Base-by-base conservation (phyloP, 2,113 vertebrate genomes). In the Motacilla alba region DNA sequence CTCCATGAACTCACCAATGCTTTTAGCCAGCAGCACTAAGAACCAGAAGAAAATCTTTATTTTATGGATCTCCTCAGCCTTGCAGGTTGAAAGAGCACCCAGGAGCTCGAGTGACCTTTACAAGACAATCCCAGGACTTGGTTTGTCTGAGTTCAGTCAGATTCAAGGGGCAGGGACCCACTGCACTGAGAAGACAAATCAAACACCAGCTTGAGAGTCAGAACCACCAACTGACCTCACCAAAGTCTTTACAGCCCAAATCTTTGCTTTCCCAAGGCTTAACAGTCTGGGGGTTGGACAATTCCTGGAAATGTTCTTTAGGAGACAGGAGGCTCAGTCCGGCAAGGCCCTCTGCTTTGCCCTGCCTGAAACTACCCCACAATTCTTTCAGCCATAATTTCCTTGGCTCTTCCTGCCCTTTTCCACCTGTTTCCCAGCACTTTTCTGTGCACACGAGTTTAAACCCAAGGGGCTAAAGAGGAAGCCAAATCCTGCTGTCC, bases 1-100 rank as follows among this genome's bases (percentile, higher is more conserved):
- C 62, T 68, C 35, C 28, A 3, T 0, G 3, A 79, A 43, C 58
- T 39, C 33, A 27, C 6, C 24, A 12, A 30, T 0, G 0, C 64
- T 16, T 43, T 39, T 35, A 67, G 52, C 49, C 44, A 76, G 33
- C 0, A 5, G 52, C 66, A 55, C 27, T 10, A 33, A n/a, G 58
- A 43, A 84, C 15, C 12, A 72, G 24, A 44, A 82, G 31, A 37
- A 67, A 46, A 73, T n/a, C 74, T 83, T 95, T 47, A 44, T 73
- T 95, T 67, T 58, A 64, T 18, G 31, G 41, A 75, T 76, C 84
- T 87, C 52, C 27, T 87, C 82, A 44, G 44, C 41, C 41, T 63
- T 64, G n/a, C 35, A 73, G 60, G 49, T 47, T 41, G 62, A 53
- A 93, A 63, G 49, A 49, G 37, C 53, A 56, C 26, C n/a, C 6